phyloP scores from a whole-genome alignment of 1,140 invertebrate genomes.

The Micrasema minimum region DNA sequence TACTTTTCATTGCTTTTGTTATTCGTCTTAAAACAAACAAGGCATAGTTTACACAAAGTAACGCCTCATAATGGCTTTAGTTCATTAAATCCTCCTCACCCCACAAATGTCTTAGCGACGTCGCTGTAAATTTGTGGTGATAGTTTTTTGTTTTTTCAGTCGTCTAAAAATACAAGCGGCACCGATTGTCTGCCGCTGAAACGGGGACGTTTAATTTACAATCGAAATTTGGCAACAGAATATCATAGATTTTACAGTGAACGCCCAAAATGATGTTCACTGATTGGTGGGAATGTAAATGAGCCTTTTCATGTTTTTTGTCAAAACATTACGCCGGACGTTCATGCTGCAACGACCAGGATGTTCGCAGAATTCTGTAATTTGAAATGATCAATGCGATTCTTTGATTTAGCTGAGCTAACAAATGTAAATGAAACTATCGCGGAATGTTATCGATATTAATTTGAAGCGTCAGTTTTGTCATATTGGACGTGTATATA shows the following conservation, averaged over 20 bases:
- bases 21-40: constrained; percentile 1
- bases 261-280: constrained; percentile 21
- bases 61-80: constrained; percentile 31
- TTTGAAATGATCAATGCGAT: no score
- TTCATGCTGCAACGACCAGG: constrained; percentile 7
- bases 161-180: constrained; percentile 43
- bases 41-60: constrained; percentile 20
- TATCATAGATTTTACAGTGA: not conserved
- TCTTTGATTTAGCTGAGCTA: no score
- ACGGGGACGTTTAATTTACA: constrained; percentile 15
- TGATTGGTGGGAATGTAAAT: constrained; percentile 30
- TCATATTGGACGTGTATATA: no score
- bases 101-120: constrained; percentile 43
- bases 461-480: no score
- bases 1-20: constrained; percentile 3
- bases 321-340: constrained; percentile 31
- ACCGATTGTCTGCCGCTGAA: constrained; percentile 21
- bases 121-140: constrained; percentile 34
- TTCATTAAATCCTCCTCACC: constrained; percentile 44
- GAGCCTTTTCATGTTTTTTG: constrained; percentile 28
- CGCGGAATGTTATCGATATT: no score
- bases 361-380: not conserved
- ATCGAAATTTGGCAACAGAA: constrained; percentile 12
- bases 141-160: constrained; percentile 43
- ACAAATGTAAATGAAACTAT: no score